A percentile compares a stretch with the other conserved stretches of the same genome.
Conservation (phyloP, 2,113 vertebrate species). For the Suncus etruscus region DNA sequence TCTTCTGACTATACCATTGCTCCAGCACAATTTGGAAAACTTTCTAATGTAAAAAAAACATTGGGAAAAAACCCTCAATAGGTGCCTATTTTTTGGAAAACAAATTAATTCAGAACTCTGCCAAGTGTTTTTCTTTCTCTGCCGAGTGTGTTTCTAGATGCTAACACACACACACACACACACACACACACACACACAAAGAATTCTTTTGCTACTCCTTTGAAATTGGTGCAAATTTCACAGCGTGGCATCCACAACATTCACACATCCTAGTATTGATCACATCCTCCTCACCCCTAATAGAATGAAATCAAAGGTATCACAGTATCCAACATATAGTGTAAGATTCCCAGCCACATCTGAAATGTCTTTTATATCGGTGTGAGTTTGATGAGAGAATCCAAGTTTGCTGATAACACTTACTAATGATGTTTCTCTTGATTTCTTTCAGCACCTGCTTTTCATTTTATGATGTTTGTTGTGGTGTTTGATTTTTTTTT, state of each 20-base stretch:
- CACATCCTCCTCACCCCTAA: not conserved
- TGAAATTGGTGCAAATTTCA: not conserved
- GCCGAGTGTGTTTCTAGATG: no score
- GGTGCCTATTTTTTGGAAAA: not conserved
- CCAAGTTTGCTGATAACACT: not conserved
- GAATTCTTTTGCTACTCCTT: not conserved
- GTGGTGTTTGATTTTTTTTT: not conserved
- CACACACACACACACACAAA: not conserved
- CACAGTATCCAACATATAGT: not conserved
- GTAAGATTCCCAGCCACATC: not conserved
- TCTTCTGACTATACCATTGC: no score
- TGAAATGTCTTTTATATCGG: not conserved
- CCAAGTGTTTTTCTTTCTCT: no score
- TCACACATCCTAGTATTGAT: not conserved
- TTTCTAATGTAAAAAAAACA: not conserved
- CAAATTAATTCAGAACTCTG: not conserved
- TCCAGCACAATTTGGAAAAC: no score
- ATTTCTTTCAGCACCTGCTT: not conserved
- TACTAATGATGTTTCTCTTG: not conserved
- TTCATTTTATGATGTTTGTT: not conserved
- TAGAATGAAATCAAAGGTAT: not conserved
- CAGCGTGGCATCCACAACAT: not conserved
- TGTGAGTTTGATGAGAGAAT: conserved; percentile 4
- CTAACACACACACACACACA: no score
- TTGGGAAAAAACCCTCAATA: not conserved